A percentile compares a stretch with the other conserved stretches of the same genome.
Conservation (phyloP, 2,888 invertebrate species). For the Polydrusus tereticollis region DNA sequence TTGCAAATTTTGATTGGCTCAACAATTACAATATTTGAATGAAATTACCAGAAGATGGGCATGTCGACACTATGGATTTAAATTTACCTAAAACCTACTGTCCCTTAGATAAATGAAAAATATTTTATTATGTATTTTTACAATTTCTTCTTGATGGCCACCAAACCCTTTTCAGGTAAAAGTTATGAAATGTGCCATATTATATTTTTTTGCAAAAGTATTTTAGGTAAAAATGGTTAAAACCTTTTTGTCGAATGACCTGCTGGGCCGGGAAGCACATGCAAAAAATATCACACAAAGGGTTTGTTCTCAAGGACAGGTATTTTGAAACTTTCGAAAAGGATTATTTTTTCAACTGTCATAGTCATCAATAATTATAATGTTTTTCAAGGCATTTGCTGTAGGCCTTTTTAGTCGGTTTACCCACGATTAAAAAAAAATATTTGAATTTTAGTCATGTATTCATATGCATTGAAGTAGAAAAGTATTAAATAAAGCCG, state of each 20-base stretch:
- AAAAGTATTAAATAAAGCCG: too few relatives aligned
- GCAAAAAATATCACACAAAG: slow-evolving; percentile 27
- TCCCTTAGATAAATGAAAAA: too few relatives aligned
- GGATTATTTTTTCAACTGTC: slow-evolving; percentile 26
- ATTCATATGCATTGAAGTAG: too few relatives aligned
- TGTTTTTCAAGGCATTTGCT: not conserved
- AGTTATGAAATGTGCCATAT: slow-evolving; percentile 34
- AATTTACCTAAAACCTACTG: too few relatives aligned
- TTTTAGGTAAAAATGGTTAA: slow-evolving; percentile 24
- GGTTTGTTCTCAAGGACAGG: slow-evolving; percentile 24
- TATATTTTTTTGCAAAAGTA: slow-evolving; percentile 27
- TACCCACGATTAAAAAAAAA: too few relatives aligned
- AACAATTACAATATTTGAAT: too few relatives aligned
- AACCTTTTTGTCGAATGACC: slow-evolving; percentile 17
- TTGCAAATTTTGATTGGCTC: too few relatives aligned
- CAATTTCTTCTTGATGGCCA: slow-evolving; percentile 2
- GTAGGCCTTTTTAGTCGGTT: too few relatives aligned
- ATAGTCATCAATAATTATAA: not conserved
- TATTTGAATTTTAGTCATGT: too few relatives aligned
- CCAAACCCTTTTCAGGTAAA: slow-evolving; percentile 33
- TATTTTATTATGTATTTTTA: slow-evolving; percentile 17
- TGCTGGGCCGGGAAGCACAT: slow-evolving; percentile 14
- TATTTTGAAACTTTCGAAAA: slow-evolving; percentile 25
- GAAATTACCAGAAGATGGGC: too few relatives aligned
- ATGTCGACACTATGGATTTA: too few relatives aligned